Evolutionary conservation across 2,113 vertebrate species (phyloP), one percentile per base, ranked within the genome.

Genomic region (Meleagris gallopavo): DNA sequence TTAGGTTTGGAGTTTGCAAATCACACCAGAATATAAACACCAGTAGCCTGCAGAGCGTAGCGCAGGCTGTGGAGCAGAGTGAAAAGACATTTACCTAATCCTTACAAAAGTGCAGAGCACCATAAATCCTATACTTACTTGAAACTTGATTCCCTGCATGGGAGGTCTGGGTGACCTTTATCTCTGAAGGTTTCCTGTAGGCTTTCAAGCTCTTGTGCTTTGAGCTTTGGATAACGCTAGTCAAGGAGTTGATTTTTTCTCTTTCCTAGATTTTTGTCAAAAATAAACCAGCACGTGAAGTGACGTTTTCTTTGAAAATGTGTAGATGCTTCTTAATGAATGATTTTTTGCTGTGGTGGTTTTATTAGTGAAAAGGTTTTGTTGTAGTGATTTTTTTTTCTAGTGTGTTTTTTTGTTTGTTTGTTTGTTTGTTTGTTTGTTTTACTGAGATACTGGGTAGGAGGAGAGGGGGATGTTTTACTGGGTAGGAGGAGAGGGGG

Each of bases 71-170:
- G 3, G 54, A 57, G 15, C 5, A 29, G 65, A 55, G 2, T 3
- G 27, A 81, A 62, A 77, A 89, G 69, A 29, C 55, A 81, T 71
- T 67, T 40, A 41, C 29, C 87, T 84, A 94, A 94, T 52, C 84
- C 84, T 60, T 61, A 13, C 25, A 36, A 40, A 48, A 34, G 14
- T 84, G 11, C 64, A 87, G 78, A 52, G 52, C 66, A 57, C 19
- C 70, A 54, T 89, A 91, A 87, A 91, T 82, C 84, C 71, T 30
- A n/a, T 16, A 45, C 52, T 66, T 55, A 12, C 89, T 46, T 89
- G 94, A 91, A 95, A 96, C 60, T 3, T 61, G 84, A 94, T 40
- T 89, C 94, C 52, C 91, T 89, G 50, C 77, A 3, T 46, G 87
- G 94, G 89, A 20, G 87, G 93, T 89, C 94, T 78, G 65, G 29